Percentiles rank a stretch among this genome's conserved stretches.
phyloP scores from a whole-genome alignment of 2,797 vertebrate genomes.

The Sebastes flavidus region DNA sequence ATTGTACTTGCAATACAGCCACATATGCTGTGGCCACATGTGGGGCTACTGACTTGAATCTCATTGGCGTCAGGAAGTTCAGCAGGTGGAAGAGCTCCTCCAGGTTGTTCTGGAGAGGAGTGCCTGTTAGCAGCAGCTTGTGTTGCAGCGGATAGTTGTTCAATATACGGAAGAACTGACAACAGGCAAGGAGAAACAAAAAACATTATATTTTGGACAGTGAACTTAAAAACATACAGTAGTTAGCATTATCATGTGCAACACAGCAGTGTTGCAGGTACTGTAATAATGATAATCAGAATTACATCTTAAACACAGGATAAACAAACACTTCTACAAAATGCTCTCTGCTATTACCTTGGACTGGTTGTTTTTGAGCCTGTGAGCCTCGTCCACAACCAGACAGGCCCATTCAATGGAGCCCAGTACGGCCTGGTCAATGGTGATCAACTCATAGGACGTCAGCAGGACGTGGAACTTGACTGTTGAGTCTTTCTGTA shows the following conservation, averaged over 20 bases:
- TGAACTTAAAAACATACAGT: not conserved
- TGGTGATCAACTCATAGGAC: slow-evolving; percentile 97
- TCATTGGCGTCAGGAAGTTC: slow-evolving; percentile 95
- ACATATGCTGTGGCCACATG: not conserved
- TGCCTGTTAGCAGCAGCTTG: slow-evolving; percentile 96
- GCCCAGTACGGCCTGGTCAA: slow-evolving; percentile 96
- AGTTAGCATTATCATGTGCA: not conserved
- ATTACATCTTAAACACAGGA: not conserved
- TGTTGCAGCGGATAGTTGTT: slow-evolving; percentile 98
- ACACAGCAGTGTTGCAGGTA: not conserved
- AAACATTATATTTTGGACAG: not conserved
- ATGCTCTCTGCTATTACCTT: slow-evolving; percentile 80
- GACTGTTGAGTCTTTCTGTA: slow-evolving; percentile 95
- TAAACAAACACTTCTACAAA: not conserved
- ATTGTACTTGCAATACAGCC: not conserved
- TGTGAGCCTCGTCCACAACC: slow-evolving; percentile 97
- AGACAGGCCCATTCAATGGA: slow-evolving; percentile 99
- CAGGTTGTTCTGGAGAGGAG: slow-evolving; percentile 97
- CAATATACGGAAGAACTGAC: slow-evolving; percentile 94
- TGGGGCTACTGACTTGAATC: slow-evolving; percentile 91
- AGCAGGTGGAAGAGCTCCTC: slow-evolving; percentile 97
- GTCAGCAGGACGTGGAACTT: slow-evolving; percentile 98
- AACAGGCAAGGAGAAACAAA: not conserved
- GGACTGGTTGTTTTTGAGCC: slow-evolving; percentile 98
- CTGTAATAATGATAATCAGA: not conserved